These are phyloP conservation scores for Periparus ater DNA, from an alignment of 2,797 vertebrate genomes.

Conservation along the genomic window DNA sequence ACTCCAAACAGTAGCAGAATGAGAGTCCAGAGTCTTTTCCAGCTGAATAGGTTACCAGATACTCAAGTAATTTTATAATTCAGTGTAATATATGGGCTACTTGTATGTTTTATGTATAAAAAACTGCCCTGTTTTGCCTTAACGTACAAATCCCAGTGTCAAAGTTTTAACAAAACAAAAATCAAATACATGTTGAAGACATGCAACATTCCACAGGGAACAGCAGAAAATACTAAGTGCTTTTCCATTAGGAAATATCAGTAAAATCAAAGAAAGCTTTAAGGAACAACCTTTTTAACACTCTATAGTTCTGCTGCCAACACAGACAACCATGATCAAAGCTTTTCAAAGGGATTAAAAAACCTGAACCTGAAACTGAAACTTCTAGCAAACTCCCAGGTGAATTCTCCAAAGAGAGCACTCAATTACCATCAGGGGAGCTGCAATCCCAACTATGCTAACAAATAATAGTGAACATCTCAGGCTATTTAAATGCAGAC, in stretches of 20 bases:
- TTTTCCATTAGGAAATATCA: not conserved
- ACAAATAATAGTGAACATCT: not conserved
- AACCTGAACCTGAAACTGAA: not conserved
- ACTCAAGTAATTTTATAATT: not conserved
- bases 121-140: not conserved
- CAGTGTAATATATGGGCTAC: not conserved
- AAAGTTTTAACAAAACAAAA: not conserved
- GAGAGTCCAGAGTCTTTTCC: not conserved
- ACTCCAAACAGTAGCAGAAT: not conserved
- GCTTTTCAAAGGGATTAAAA: not conserved
- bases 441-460: not conserved
- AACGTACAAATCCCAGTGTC: not conserved
- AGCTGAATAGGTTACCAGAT: not conserved
- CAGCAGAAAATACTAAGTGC: not conserved
- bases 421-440: not conserved
- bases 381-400: not conserved
- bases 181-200: not conserved
- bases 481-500: not conserved
- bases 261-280: slow-evolving; percentile 7
- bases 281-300: not conserved
- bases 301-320: not conserved
- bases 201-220: not conserved
- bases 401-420: not conserved
- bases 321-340: not conserved
- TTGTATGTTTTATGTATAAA: not conserved